Base-by-base conservation (phyloP, 1,140 invertebrate genomes). In the Macrotrachela quadricornifera region DNA sequence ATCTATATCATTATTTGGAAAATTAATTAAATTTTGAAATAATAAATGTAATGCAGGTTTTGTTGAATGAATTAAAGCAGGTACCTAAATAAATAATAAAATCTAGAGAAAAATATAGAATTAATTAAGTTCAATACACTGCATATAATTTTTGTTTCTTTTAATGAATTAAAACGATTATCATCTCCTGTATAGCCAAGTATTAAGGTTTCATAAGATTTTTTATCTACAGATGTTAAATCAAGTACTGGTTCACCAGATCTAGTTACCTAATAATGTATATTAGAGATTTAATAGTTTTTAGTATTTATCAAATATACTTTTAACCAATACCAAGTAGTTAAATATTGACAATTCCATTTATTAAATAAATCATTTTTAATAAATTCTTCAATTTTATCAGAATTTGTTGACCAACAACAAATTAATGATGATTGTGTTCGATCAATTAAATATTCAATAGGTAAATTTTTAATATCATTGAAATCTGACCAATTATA, bases 301-400 rank as follows among this genome's bases (percentile, higher is more conserved):
- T 30, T 30, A 2, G 21, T 8, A 30, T 30, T 30, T 30, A 30
- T 30, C n/a, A 56, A 59, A n/a, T 4, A 64, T 66, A 82, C 80
- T 71, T 92, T 92, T 36, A 90, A 61, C 87, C 86, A 92, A 61
- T 78, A 81, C 79, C 84, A 84, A 54, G 77, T 80, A 10, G 78
- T 75, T 46, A 78, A 56, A 62, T 78, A 76, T 30, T 72, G 65
- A 0, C 90, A 65, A 12, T 76, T 74, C 86, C 86, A 91, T 16
- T 67, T 61, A 1, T 79, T 77, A 64, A 91, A 80, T 53, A 87
- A 74, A 10, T 77, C 60, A 17, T 80, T 66, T 62, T 76, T 74
- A n/a, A 86, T 71, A 58, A 75, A 76, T 17, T 75, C 62, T 49
- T 82, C 70, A 65, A 84, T 79, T 60, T 71, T 76, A 12, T 67